Evolutionary conservation across 2,113 vertebrate species (phyloP).

Genomic region (Tachycineta bicolor): DNA sequence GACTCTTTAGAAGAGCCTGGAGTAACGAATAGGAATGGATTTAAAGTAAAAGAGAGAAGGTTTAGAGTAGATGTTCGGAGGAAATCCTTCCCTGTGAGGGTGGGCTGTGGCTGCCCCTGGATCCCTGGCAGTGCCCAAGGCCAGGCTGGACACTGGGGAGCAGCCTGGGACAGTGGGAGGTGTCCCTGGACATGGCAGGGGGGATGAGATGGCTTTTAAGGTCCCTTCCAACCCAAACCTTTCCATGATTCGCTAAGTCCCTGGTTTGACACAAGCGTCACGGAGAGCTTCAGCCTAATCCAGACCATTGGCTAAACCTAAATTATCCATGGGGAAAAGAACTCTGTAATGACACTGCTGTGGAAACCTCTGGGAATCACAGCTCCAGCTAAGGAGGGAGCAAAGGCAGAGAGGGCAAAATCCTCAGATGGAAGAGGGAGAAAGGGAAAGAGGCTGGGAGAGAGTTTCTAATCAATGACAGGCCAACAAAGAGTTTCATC

Average conservation of each 20-base stretch:
- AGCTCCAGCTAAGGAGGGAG: background rate
- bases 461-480: background rate
- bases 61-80: background rate
- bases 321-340: background rate
- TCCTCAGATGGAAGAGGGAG: background rate
- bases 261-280: background rate
- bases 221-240: background rate
- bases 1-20: background rate
- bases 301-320: background rate
- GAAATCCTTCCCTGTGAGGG: rapidly evolving
- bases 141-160: background rate
- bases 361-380: background rate
- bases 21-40: background rate
- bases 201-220: rapidly evolving
- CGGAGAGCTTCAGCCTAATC: background rate
- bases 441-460: background rate
- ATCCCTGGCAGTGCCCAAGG: background rate
- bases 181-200: background rate
- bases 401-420: background rate
- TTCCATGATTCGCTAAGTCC: background rate
- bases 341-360: background rate
- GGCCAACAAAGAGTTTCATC: background rate
- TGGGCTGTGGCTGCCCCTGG: background rate
- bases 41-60: background rate
- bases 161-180: rapidly evolving